Evolutionary conservation across 1,140 invertebrate species (phyloP), one percentile per base, ranked within the genome.

Genomic region (Drosophila ambigua): DNA sequence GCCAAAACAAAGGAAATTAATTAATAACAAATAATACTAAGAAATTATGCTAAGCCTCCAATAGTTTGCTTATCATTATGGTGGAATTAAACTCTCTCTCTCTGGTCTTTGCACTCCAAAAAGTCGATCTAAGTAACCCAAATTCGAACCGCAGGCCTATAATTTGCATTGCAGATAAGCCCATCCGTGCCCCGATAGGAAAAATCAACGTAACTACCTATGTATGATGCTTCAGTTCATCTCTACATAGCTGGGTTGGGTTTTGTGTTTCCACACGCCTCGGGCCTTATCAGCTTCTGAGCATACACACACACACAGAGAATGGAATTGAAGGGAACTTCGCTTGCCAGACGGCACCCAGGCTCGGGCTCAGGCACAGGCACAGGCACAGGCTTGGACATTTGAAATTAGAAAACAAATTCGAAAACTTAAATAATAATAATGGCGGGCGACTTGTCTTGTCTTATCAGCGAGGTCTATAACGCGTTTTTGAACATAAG

Each of bases 141-240:
- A 28, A 58, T 72, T 72, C 43, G 44, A 78, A 66, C 55, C 45
- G 44, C 59, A 46, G 46, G 45, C 71, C 31, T 50, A 68, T 55
- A 81, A 85, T 88, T 87, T 87, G 83, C 82, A 87, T 88, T 67
- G 60, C 51, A 54, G 74, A 87, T 88, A 87, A 79, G 79, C 44
- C 24, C 3, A 4, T 24, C 13, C 39, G 48, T 31, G 11, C 35
- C 53, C 62, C 49, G 46, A 57, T 54, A 58, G 58, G 26, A 28
- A 45, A 60, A 60, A 46, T 46, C 16, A 28, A 68, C 48, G 11
- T 45, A 61, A 61, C 57, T 61, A 68, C 16, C 15, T 24, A 54
- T 41, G 72, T 45, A 59, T 63, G 5, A 63, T 44, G 68, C 50
- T 48, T 26, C 67, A 39, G 35, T 39, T 13, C 35, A 39, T 39